Evolutionary conservation across 2,888 invertebrate species (phyloP), one percentile per base, ranked within the genome.

Genomic region (Amphiduros pacificus): DNA sequence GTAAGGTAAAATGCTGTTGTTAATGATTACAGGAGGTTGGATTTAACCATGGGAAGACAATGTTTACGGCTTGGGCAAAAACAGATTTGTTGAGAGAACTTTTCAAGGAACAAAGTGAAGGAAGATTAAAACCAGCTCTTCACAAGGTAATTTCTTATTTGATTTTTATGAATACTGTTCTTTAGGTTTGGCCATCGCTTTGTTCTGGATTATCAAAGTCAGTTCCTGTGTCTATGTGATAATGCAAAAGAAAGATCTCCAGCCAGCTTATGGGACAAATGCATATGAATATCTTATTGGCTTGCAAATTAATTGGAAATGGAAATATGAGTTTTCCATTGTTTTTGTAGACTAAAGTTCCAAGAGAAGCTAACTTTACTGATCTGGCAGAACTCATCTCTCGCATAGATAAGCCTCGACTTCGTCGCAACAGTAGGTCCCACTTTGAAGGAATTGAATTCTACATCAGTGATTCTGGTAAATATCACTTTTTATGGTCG

Each of bases 311-410:
- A n/a, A n/a, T n/a, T n/a, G n/a, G n/a, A n/a, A n/a, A n/a, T n/a
- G n/a, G n/a, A n/a, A n/a, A n/a, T n/a, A n/a, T n/a, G n/a, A n/a
- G n/a, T n/a, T n/a, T n/a, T n/a, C n/a, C n/a, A 20, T 48, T n/a
- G 9, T 28, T 17, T 44, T 57, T 55, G 3, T 59, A 78, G 77
- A 67, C 67, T 32, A 64, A 65, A 24, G 66, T 74, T 1, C 76
- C 79, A 17, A 71, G 69, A 41, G 73, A 78, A 68, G 75, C 78
- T 17, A 75, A 77, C 62, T 82, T 82, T 73, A 81, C 79, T 27
- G 81, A 81, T 61, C 74, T 81, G 26, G 81, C 82, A n/a, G 81
- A 82, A 64, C 67, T 80, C 51, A 79, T 81, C 26, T 80, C 79
- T 5, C 74, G 77, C 62, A 81, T 82, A 50, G 78, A 80, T 17